Base-by-base conservation (phyloP, 2,888 invertebrate genomes). In the Xanthia icteritia region DNA sequence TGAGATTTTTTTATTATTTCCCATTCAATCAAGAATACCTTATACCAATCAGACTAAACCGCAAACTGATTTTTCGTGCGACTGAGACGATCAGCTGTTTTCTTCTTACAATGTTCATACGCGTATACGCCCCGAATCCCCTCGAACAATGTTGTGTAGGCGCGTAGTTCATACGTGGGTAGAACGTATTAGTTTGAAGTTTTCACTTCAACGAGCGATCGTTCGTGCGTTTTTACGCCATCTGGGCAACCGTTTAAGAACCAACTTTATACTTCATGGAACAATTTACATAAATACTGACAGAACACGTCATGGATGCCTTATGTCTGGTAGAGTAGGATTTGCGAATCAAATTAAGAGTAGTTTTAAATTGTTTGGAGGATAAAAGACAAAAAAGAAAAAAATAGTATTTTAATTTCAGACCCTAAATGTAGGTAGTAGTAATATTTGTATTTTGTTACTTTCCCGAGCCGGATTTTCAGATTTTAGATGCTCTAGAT, bases 231-330 rank as follows among this genome's bases (percentile, higher is more conserved):
- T 64, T 11, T 15, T 20, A 31, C 39, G n/a, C 31, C 79, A 78
- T 79, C 56, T 79, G 63, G 31, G 27, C 39, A 64, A 31, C 39
- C 45, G 39, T 61, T 83, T 75, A 36, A 15, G 60, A 76, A 80
- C 54, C 64, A 81, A 75, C 73, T 70, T 58, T 51, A 56, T 39
- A 75, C 76, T 70, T 48, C n/a, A 66, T 5, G 15, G 6, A 69
- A 81, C 45, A 81, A 80, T 81, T 80, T 75, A 75, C 75, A 81
- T 70, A 74, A 36, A 45, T 61, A 79, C 63, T 11, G 56, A n/a
- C n/a, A 31, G n/a, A n/a, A n/a, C 39, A 45, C 31, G 31, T n/a
- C 36, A 39, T 5, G n/a, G 31, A 60, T n/a, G n/a, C n/a, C n/a
- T n/a, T 31, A 31, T 31, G 31, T 31, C 31, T 31, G 31, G 31